Evolutionary conservation across 2,113 vertebrate genomes (phyloP), one percentile per base, ranked within the genome.

Genomic region (Hippoglossus stenolepis): DNA sequence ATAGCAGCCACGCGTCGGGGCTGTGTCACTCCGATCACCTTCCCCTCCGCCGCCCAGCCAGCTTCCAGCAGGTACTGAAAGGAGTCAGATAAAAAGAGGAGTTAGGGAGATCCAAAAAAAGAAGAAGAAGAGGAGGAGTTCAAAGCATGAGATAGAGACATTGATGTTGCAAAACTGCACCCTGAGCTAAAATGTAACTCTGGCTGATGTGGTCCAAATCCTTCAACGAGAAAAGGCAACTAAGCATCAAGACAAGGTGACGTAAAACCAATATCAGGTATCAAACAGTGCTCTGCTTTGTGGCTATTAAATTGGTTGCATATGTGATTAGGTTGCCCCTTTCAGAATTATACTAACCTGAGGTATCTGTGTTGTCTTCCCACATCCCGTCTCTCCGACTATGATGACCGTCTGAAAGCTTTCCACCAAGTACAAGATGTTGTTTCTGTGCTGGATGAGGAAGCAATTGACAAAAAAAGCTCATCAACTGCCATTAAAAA

Each of bases 351-450:
- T 6, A 51, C 47, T 51, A 24, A 98, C 98, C 88, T 99, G 98
- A 28, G 98, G 97, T 86, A 99, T 96, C 92, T 99, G 98, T 0
- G 98, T 99, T 73, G 96, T 99, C 79, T 99, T 99, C 53, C 98
- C 98, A 90, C 97, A 98, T 88, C 98, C 98, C 0, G 98, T 99
- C 94, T 99, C 98, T 75, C 98, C 98, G 26, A 99, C 95, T 66
- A 99, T 96, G 82, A 99, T 96, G 82, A 99, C 94, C 0, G 98
- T 99, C 89, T 99, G 98, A 85, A 93, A 98, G 89, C 94, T 98
- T 91, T 99, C 98, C 91, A 98, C 93, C 61, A 99, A 87, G 83
- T 99, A 99, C 28, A 99, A 95, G 80, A 99, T 97, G 88, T 99
- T 98, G 94, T 99, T 99, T 93, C 98, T 96, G 87, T 99, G 96